phyloP scores from a whole-genome alignment of 2,797 vertebrate genomes.

The Cossypha heuglini region DNA sequence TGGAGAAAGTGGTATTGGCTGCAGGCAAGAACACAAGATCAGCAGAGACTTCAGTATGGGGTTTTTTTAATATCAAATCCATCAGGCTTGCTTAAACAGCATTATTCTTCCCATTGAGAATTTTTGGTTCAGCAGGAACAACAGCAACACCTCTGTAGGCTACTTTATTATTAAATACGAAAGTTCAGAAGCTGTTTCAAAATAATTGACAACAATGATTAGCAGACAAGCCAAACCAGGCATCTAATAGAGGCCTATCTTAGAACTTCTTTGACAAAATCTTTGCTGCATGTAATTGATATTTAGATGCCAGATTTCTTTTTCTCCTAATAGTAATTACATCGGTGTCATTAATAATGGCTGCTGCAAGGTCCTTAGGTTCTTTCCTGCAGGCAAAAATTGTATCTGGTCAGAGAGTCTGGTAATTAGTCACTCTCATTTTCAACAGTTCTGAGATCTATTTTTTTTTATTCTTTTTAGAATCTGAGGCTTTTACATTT shows the following conservation, averaged over 20 bases:
- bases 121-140: constrained; percentile 11
- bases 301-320: constrained; percentile 59
- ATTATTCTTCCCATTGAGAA: background rate
- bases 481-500: constrained; percentile 36
- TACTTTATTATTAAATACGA: constrained; percentile 54
- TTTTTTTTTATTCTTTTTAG: constrained; percentile 8
- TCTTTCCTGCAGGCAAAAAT: constrained; percentile 55
- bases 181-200: constrained; percentile 50
- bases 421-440: constrained; percentile 58
- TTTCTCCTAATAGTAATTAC: constrained; percentile 65
- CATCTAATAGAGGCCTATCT: constrained; percentile 39
- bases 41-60: background rate
- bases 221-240: constrained; percentile 24
- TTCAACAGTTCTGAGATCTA: constrained; percentile 33
- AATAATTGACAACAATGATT: constrained; percentile 63
- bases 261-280: constrained; percentile 45
- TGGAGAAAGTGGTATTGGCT: background rate
- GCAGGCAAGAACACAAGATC: background rate
- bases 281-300: constrained; percentile 60
- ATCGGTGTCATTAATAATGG: constrained; percentile 63
- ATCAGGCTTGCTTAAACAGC: constrained; percentile 16
- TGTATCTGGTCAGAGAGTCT: constrained; percentile 54
- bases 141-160: background rate
- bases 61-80: background rate
- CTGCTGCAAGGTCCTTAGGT: constrained; percentile 24